Evolutionary conservation across 2,888 invertebrate species (phyloP), one percentile per base, ranked within the genome.

Genomic region (Xestia rhomboidea): DNA sequence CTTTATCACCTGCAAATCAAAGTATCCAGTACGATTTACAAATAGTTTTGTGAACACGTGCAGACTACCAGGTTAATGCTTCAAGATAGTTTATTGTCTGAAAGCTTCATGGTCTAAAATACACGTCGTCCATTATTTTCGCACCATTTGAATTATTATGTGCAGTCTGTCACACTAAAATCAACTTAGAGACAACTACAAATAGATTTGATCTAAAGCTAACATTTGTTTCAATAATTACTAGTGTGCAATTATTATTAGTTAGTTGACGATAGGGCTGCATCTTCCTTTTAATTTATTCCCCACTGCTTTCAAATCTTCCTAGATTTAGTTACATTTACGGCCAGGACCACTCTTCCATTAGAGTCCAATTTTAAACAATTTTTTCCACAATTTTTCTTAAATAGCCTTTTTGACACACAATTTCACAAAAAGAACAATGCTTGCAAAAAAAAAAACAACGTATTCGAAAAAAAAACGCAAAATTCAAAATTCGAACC

Each of bases 51-150:
- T 46, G 34, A 72, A 63, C 68, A 77, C 24, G 64, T 77, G 49
- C 68, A 30, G 46, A 51, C 57, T 74, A 64, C 15, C 41, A 30
- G 62, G 30, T 46, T 44, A 34, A 66, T 83, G 69, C 51, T 77
- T 74, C 77, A 72, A 79, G 73, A 83, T 81, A 73, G 77, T 81
- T 83, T 78, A 75, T 68, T 69, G 81, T 73, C 68, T 79, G 54
- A 70, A 54, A 83, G 81, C 83, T 85, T 86, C 84, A 87, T 86
- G 84, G 85, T 87, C 87, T 85, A 87, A 81, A 89, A 87, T 83
- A 77, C 41, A 72, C 68, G 78, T 73, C 85, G 79, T 88, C 77
- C 64, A 89, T 90, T 88, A 89, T 84, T 86, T 87, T 88, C 88
- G 83, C 86, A 72, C 88, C 79, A 82, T 81, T 87, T 85, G 85